Evolutionary conservation across 2,797 vertebrate species (phyloP).

Genomic region (Paramormyrops hopkinsi): DNA sequence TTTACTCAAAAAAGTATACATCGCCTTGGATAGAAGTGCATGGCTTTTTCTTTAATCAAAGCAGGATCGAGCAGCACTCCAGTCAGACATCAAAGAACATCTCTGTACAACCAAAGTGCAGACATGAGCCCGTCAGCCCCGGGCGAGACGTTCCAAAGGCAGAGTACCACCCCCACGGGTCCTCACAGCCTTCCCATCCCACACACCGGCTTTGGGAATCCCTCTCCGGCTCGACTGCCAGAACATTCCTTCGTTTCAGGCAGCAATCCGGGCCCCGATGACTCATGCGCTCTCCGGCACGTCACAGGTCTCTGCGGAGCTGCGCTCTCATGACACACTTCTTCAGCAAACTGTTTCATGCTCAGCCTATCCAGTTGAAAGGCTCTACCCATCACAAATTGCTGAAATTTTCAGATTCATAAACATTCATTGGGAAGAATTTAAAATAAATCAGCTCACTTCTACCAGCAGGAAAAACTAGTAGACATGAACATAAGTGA

Average conservation of each 20-base stretch:
- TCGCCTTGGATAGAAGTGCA: not conserved
- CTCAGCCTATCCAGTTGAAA: not conserved
- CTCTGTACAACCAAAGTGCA: not conserved
- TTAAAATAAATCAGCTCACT: not conserved
- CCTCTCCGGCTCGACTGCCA: not conserved
- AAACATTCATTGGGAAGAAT: not conserved
- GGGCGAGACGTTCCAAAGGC: not conserved
- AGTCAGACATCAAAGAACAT: not conserved
- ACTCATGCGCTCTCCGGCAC: not conserved
- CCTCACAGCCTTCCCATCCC: not conserved
- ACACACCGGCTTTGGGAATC: not conserved
- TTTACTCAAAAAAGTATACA: not conserved
- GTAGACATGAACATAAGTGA: not conserved
- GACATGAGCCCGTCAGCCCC: not conserved
- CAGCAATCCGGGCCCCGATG: not conserved
- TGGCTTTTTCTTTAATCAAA: not conserved
- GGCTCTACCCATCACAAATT: not conserved
- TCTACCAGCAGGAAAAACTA: not conserved
- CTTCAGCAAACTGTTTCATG: not conserved
- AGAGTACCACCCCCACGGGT: not conserved
- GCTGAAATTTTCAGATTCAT: not conserved
- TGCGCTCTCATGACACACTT: not conserved
- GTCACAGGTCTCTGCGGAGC: not conserved
- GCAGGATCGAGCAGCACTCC: not conserved
- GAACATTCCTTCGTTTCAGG: not conserved